Conservation (phyloP, 2,888 invertebrate genomes). For the Steinernema scapterisci region DNA sequence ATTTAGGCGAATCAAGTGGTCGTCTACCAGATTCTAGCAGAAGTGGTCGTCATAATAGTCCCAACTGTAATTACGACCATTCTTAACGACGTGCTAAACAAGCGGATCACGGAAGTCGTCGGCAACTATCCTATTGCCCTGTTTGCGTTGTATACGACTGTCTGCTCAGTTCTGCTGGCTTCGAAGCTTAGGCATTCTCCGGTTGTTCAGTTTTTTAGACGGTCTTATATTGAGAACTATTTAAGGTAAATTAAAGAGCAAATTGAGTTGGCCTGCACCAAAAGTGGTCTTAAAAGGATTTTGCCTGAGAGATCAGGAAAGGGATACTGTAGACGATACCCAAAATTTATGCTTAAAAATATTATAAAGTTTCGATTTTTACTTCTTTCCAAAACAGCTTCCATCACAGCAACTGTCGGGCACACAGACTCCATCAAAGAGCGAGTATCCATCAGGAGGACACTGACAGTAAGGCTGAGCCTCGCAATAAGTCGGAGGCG, state of each 20-base stretch:
- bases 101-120: not conserved
- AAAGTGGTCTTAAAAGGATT: too few relatives aligned
- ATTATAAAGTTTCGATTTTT: too few relatives aligned
- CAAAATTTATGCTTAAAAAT: too few relatives aligned
- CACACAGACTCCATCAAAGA: not conserved
- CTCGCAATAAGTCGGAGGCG: not conserved
- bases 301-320: too few relatives aligned
- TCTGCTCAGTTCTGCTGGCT: not conserved
- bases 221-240: too few relatives aligned
- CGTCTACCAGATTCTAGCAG: not conserved
- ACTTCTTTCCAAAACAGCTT: not conserved
- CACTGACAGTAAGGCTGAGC: not conserved
- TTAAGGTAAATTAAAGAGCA: too few relatives aligned
- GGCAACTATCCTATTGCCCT: not conserved
- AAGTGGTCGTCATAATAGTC: not conserved
- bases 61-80: not conserved
- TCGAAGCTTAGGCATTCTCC: not conserved
- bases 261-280: too few relatives aligned
- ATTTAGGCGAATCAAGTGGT: not conserved
- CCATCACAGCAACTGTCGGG: not conserved
- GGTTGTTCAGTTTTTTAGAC: too few relatives aligned
- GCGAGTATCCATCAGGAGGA: not conserved
- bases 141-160: not conserved
- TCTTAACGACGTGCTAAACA: not conserved
- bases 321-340: too few relatives aligned